Evolutionary conservation across 2,888 invertebrate species (phyloP).

Genomic region (Amphimallon solstitiale): DNA sequence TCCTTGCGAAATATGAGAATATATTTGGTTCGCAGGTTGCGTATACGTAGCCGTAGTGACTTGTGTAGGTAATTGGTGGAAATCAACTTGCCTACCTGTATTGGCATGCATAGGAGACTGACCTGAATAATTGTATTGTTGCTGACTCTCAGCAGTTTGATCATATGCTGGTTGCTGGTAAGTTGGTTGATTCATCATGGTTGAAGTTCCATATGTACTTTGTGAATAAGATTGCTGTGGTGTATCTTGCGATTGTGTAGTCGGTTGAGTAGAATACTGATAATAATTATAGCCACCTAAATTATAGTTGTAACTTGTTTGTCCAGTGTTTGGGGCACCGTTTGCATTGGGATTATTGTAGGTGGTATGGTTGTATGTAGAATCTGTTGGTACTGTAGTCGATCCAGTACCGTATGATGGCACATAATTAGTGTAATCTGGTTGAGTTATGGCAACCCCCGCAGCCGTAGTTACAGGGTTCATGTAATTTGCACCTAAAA

Average conservation of each 20-base stretch:
- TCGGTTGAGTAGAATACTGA: conserved; percentile 25
- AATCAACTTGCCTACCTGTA: conserved; percentile 12
- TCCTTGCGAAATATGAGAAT: neutral
- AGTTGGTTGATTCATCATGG: conserved; percentile 26
- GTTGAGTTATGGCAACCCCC: neutral
- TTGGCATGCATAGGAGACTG: neutral
- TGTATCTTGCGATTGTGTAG: conserved; percentile 10
- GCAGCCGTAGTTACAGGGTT: conserved; percentile 7
- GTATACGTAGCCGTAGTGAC: neutral
- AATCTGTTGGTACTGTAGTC: conserved; percentile 2
- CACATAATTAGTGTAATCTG: conserved; percentile 4
- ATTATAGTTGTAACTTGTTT: conserved; percentile 9
- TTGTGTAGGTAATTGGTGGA: conserved; percentile 6
- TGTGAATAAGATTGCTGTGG: conserved; percentile 22
- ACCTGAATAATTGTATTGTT: conserved; percentile 6
- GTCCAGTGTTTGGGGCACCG: neutral
- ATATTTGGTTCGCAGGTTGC: conserved; percentile 9
- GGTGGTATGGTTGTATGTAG: conserved; percentile 3
- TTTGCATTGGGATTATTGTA: conserved; percentile 7
- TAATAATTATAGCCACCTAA: conserved; percentile 13
- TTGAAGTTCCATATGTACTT: conserved; percentile 20
- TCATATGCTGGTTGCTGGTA: neutral
- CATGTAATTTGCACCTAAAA: conserved; percentile 23
- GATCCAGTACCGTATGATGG: neutral
- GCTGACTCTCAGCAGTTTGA: neutral